These are phyloP conservation scores for Meganola albula DNA, from an alignment of 2,888 invertebrate genomes.

Conservation along the genomic window DNA sequence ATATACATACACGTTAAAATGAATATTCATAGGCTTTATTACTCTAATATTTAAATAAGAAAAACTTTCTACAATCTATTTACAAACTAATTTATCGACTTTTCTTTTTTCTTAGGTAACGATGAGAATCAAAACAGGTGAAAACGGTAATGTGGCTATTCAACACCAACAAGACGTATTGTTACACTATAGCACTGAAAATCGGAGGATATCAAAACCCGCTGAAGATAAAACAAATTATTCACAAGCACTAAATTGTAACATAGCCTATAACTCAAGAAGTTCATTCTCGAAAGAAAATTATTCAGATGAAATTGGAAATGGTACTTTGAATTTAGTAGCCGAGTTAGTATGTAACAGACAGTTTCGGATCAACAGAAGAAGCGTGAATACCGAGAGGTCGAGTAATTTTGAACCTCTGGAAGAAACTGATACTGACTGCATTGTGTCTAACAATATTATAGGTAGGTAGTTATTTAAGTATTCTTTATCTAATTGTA, in stretches of 20 bases:
- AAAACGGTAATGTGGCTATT: slow-evolving; percentile 56
- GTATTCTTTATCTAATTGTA: too few relatives aligned
- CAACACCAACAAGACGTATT: slow-evolving; percentile 35
- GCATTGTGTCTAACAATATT: slow-evolving; percentile 30
- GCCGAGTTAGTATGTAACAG: slow-evolving; percentile 53
- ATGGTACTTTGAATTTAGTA: slow-evolving; percentile 28
- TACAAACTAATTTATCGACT: neutral
- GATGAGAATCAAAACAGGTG: slow-evolving; percentile 58
- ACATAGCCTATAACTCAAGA: slow-evolving; percentile 33
- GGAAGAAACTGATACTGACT: slow-evolving; percentile 35
- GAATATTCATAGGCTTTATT: too few relatives aligned
- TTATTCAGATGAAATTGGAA: slow-evolving; percentile 23
- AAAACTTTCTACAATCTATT: too few relatives aligned
- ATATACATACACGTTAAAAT: too few relatives aligned
- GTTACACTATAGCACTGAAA: slow-evolving; percentile 36
- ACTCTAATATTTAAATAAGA: too few relatives aligned
- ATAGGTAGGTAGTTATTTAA: slow-evolving; percentile 31
- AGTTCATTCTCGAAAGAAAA: slow-evolving; percentile 36
- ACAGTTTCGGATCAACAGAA: slow-evolving; percentile 55
- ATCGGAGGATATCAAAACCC: slow-evolving; percentile 35
- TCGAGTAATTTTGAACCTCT: slow-evolving; percentile 34
- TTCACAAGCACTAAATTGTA: slow-evolving; percentile 38
- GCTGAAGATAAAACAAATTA: slow-evolving; percentile 35
- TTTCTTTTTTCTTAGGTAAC: slow-evolving; percentile 47
- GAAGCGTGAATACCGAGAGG: slow-evolving; percentile 34